Percentiles rank a stretch among this genome's conserved stretches.
phyloP scores from a whole-genome alignment of 2,113 vertebrate genomes.

The Ammodytes dubius region DNA sequence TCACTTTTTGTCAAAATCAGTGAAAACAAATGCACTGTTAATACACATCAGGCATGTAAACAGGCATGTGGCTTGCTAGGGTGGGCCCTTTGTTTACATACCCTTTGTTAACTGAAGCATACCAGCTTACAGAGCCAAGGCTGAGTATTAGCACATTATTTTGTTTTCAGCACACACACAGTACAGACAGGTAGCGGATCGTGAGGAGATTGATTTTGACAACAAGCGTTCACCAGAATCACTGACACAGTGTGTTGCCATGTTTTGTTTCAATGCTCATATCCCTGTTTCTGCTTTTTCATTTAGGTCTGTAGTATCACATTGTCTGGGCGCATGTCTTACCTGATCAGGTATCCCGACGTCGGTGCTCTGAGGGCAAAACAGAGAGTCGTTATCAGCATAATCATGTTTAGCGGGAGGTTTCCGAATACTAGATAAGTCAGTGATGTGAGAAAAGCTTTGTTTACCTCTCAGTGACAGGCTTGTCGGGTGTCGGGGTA shows the following conservation, averaged over 20 bases:
- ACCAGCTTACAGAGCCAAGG: no score
- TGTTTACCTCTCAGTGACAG: conserved; percentile 71
- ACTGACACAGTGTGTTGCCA: background rate
- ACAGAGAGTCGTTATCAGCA: conserved; percentile 42
- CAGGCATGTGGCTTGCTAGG: no score
- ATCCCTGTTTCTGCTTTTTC: background rate
- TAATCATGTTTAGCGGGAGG: background rate
- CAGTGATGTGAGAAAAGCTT: background rate
- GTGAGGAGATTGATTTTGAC: no score
- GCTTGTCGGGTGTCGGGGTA: conserved; percentile 16
- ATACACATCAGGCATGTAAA: no score
- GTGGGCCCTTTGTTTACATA: no score
- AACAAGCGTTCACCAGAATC: background rate
- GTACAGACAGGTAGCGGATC: no score
- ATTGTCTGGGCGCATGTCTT: conserved; percentile 1
- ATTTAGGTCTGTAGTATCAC: background rate
- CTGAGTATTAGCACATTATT: no score
- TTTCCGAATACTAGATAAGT: conserved; percentile 3
- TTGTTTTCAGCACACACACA: no score
- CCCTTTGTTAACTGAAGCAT: no score
- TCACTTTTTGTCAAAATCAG: background rate
- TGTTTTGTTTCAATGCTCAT: background rate
- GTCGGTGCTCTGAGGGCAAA: conserved; percentile 62
- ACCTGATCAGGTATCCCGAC: conserved; percentile 83
- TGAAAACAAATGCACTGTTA: no score